Evolutionary conservation across 2,888 invertebrate species (phyloP), one percentile per base, ranked within the genome.

Genomic region (Ethmia dodecea): DNA sequence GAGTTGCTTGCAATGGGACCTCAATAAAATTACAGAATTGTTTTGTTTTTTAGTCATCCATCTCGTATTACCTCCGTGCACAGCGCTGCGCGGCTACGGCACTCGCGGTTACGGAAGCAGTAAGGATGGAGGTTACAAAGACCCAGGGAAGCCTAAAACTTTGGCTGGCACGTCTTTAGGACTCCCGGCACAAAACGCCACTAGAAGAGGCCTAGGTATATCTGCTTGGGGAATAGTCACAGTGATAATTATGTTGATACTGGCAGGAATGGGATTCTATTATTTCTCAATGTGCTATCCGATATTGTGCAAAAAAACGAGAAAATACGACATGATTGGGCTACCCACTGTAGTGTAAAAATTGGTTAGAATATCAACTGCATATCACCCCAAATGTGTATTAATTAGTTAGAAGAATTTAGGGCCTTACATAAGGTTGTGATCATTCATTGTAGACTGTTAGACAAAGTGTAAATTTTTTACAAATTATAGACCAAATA

Each of bases 251-350:
- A 71, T 77, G 1, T 41, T 88, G n/a, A 86, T 89, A 25, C 52
- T 89, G 12, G 66, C 83, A 3, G 80, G 83, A 42, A 75, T 87
- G 61, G 87, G 87, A 0, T 77, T 88, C 25, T 92, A 92, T 54
- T 92, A 91, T 52, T 87, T 89, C 42, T 86, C 90, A 16, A 86
- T 91, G 48, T 91, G 91, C 51, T 92, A 91, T 62, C 91, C 92
- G 15, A 80, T 89, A 30, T 58, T 92, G 29, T 91, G 90, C 47
- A 83, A 86, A 43, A 86, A 87, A 44, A 74, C 86, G 37, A 73
- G 83, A 33, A 89, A 88, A 43, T 89, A 89, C 66, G 86, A 89
- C 45, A 84, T 87, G 56, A 88, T 89, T 60, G 84, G 86, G 37
- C 52, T 87, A 39, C 77, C 87, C 1, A 68, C 69, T 43, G 77